Conservation (phyloP, 2,113 vertebrate genomes). For the Actenoides lindsayi region DNA sequence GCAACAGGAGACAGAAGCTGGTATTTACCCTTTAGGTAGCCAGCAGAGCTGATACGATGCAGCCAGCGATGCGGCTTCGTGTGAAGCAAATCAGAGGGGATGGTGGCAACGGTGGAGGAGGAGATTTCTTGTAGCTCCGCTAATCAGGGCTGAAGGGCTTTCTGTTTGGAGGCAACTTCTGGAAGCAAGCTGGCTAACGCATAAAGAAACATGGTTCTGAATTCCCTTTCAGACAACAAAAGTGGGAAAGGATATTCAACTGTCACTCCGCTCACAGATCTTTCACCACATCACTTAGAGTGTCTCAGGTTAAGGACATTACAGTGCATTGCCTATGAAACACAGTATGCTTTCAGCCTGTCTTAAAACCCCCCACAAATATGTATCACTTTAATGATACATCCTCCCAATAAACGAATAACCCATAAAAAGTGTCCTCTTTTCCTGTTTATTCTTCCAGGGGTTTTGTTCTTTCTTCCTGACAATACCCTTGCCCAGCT, state of each 20-base stretch:
- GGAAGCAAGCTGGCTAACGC: not conserved
- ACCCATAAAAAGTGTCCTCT: not conserved
- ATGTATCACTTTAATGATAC: not conserved
- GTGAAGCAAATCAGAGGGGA: not conserved
- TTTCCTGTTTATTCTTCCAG: not conserved
- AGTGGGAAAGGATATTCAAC: not conserved
- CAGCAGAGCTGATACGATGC: accelerated
- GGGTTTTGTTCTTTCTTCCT: not conserved
- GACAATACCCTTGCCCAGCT: conserved; percentile 22
- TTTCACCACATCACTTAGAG: accelerated
- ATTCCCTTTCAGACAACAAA: not conserved
- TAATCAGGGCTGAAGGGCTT: not conserved
- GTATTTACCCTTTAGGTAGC: not conserved
- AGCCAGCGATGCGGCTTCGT: not conserved
- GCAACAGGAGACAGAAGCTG: not conserved
- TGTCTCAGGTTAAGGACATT: not conserved
- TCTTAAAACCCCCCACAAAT: not conserved
- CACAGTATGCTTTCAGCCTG: not conserved
- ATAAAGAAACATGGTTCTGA: not conserved
- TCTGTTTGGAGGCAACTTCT: not conserved
- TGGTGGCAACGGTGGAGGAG: accelerated
- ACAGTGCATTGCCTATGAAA: not conserved
- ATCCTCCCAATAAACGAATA: not conserved
- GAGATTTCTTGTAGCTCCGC: not conserved
- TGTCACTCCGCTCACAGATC: accelerated